A percentile compares a stretch with the other conserved stretches of the same genome.
Evolutionary conservation across 2,888 invertebrate species (phyloP).

Genomic region (Dynastes tityus): DNA sequence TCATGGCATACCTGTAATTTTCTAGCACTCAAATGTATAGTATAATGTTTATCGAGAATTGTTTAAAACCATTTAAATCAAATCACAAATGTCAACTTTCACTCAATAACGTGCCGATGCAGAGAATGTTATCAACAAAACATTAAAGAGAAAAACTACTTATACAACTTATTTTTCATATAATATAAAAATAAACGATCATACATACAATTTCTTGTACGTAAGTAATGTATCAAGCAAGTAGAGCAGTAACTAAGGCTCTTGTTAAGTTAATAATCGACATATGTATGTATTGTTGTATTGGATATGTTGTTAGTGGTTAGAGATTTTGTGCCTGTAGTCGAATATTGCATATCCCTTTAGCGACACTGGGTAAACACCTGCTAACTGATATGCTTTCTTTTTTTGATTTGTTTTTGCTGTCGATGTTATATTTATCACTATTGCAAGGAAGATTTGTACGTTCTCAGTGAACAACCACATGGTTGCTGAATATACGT

Average conservation of each 20-base stretch:
- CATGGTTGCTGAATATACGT: slow-evolving; percentile 22
- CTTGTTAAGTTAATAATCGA: background rate
- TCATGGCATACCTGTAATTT: too few species aligned
- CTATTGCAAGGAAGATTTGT: slow-evolving; percentile 48
- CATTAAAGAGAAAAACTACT: too few species aligned
- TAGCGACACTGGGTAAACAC: slow-evolving; percentile 56
- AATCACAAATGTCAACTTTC: too few species aligned
- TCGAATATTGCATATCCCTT: slow-evolving; percentile 49
- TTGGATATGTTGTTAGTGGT: background rate
- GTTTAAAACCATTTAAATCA: too few species aligned
- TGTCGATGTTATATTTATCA: slow-evolving; percentile 62
- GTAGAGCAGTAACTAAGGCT: background rate
- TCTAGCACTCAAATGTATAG: too few species aligned
- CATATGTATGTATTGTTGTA: background rate
- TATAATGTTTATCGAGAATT: too few species aligned
- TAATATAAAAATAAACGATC: background rate
- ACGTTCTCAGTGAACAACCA: slow-evolving; percentile 31
- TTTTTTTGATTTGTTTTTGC: slow-evolving; percentile 62
- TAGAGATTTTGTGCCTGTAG: slow-evolving; percentile 52
- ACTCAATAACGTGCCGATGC: too few species aligned
- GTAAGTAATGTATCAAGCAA: background rate
- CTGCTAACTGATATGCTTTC: slow-evolving; percentile 63
- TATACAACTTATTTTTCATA: background rate
- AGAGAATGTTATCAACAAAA: too few species aligned
- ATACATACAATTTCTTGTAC: background rate